These are phyloP conservation scores for Drosophila histrio DNA, from an alignment of 2,888 invertebrate species.

Conservation along the genomic window DNA sequence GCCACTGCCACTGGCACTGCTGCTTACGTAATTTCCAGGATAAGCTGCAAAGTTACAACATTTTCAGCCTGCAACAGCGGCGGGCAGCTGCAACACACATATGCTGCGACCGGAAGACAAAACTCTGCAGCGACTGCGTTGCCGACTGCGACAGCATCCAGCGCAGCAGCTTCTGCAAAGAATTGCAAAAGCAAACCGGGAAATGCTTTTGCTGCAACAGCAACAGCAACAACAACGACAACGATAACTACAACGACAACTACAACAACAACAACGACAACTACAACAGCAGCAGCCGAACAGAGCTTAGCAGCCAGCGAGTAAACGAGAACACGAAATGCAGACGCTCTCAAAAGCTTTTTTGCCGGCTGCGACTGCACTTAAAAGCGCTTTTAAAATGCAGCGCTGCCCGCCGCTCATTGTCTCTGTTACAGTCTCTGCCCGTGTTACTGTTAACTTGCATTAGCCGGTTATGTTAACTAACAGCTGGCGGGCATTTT, in stretches of 20 bases:
- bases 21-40: conserved; percentile 78
- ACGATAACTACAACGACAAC: neutral
- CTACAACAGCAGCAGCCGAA: neutral
- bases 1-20: conserved; percentile 30
- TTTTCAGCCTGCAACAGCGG: conserved; percentile 59
- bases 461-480: conserved; percentile 38
- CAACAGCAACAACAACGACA: conserved; percentile 13
- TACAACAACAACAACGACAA: conserved; percentile 4
- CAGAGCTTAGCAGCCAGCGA: neutral
- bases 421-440: neutral
- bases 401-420: conserved; percentile 21
- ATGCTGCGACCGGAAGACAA: conserved; percentile 60
- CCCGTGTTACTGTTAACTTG: conserved; percentile 1
- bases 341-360: conserved; percentile 39
- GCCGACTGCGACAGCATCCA: conserved; percentile 59
- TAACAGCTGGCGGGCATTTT: conserved; percentile 33
- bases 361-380: conserved; percentile 34
- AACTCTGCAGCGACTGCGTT: conserved; percentile 49
- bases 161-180: conserved; percentile 52
- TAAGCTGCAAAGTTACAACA: conserved; percentile 79
- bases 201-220: conserved; percentile 34
- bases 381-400: conserved; percentile 27
- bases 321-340: conserved; percentile 5
- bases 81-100: conserved; percentile 56
- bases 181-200: conserved; percentile 48